phyloP scores from a whole-genome alignment of 2,113 vertebrate genomes.

The Apistogramma diplotaenia region DNA sequence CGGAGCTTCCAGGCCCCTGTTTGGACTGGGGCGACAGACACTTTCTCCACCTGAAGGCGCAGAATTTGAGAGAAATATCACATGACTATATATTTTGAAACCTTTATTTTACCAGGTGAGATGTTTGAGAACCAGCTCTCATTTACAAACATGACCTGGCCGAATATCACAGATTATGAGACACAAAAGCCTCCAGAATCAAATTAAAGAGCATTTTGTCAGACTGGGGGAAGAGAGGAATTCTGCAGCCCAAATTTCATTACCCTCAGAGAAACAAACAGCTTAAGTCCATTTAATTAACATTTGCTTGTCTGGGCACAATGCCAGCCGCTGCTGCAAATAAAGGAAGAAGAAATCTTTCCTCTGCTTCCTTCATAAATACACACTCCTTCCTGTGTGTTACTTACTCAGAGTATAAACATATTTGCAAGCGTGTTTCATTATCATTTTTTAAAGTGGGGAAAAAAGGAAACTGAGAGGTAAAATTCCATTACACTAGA shows the following conservation, averaged over 20 bases:
- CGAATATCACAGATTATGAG: not conserved
- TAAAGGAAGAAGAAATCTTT: not conserved
- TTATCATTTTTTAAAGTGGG: rapidly evolving
- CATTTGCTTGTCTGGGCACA: not conserved
- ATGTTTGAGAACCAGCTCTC: no score
- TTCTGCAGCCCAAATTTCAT: not conserved
- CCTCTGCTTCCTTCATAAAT: no score
- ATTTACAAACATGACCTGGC: no score
- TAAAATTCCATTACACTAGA: not conserved
- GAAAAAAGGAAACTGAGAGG: not conserved
- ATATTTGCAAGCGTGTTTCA: rapidly evolving
- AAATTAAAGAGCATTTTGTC: not conserved
- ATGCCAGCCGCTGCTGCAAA: rapidly evolving
- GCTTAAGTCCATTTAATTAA: not conserved
- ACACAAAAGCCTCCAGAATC: not conserved
- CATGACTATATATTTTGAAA: no score
- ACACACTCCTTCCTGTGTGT: not conserved
- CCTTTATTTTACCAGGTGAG: no score
- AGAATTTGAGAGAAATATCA: no score
- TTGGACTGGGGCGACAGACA: no score
- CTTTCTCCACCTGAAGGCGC: no score
- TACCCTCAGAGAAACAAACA: not conserved
- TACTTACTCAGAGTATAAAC: not conserved
- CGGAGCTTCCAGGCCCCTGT: no score
- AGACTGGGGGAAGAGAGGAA: not conserved